A percentile compares a stretch with the other conserved stretches of the same genome.
Conservation (phyloP, 2,113 vertebrate species). For the Formicarius rufipectus region DNA sequence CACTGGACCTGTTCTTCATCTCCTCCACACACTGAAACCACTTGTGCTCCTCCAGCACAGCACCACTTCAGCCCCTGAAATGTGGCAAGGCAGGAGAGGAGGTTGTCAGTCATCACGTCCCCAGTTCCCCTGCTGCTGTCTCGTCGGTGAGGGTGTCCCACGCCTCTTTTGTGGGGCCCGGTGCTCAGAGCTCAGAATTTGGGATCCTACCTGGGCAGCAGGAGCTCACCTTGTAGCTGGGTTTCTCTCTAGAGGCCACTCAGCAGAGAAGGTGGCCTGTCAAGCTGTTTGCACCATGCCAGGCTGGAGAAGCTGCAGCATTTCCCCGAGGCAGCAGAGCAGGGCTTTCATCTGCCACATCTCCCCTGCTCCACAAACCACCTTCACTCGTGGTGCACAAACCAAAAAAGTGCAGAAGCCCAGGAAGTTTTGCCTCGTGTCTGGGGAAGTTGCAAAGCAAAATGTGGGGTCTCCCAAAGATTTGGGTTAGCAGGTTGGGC, state of each 20-base stretch:
- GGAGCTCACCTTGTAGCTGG: background rate
- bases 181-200: background rate
- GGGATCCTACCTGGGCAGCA: background rate
- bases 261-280: background rate
- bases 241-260: background rate
- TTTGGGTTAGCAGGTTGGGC: background rate
- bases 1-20: background rate
- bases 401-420: background rate
- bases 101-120: background rate
- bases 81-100: background rate
- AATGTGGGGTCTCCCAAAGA: background rate
- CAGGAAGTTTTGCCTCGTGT: background rate
- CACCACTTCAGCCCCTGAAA: background rate
- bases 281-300: background rate
- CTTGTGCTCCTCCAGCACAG: background rate
- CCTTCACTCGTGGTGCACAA: rapidly evolving
- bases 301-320: background rate
- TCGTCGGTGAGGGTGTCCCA: background rate
- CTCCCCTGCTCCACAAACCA: background rate
- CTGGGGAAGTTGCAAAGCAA: background rate
- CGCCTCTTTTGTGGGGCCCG: background rate
- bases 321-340: background rate
- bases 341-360: background rate
- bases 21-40: background rate
- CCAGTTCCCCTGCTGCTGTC: background rate